These are phyloP conservation scores for Apamea sordens DNA, from an alignment of 2,888 invertebrate genomes.

Conservation along the genomic window DNA sequence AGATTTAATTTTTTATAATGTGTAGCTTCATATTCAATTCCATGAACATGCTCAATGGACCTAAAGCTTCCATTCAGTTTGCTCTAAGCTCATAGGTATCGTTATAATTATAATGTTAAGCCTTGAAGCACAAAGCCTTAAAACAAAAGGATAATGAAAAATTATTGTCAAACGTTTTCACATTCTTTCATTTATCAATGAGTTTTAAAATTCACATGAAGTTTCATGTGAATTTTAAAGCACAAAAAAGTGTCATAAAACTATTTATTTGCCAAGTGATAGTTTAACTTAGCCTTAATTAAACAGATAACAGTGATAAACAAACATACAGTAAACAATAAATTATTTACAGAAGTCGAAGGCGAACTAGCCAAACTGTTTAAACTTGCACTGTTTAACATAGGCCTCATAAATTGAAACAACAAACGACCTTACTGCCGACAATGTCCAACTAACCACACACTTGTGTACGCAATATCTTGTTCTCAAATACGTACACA, in stretches of 20 bases:
- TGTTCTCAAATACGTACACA: constrained; percentile 42
- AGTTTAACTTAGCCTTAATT: too few species aligned
- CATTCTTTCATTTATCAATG: background rate
- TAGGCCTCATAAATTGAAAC: constrained; percentile 45
- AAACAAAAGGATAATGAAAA: too few species aligned
- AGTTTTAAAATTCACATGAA: background rate
- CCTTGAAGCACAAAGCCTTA: background rate
- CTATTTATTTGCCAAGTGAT: background rate
- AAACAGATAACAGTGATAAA: background rate
- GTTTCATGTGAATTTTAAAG: too few species aligned
- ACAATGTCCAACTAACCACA: constrained; percentile 40
- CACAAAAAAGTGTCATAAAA: background rate
- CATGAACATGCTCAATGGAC: constrained; percentile 9
- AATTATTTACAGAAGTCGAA: background rate
- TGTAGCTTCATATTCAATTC: constrained; percentile 23
- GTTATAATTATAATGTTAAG: background rate
- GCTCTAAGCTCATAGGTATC: background rate
- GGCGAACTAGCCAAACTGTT: constrained; percentile 15
- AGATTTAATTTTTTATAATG: too few species aligned
- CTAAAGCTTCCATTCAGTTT: constrained; percentile 8
- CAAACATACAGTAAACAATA: background rate
- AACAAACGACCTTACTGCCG: constrained; percentile 24
- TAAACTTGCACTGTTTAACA: constrained; percentile 29
- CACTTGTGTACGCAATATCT: constrained; percentile 15
- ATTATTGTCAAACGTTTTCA: background rate